Evolutionary conservation across 2,888 invertebrate species (phyloP).

Genomic region (Ashinkailepas kermadecensis): DNA sequence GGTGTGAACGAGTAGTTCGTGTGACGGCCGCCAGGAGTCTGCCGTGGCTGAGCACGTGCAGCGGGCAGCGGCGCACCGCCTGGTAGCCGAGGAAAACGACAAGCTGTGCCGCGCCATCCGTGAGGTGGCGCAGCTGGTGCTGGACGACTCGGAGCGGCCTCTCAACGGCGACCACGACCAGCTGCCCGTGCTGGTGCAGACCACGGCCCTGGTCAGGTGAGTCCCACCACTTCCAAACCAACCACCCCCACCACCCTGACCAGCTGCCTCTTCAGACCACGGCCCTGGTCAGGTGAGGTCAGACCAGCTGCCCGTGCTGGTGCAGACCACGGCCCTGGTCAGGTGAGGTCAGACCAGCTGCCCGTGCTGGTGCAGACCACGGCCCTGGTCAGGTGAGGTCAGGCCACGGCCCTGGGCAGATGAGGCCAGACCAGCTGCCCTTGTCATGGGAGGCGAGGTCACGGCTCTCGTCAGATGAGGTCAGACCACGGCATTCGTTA

Average conservation of each 20-base stretch:
- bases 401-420: too few species aligned
- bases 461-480: too few species aligned
- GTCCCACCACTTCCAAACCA: too few species aligned
- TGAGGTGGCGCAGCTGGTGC: slow-evolving; percentile 85
- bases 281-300: too few species aligned
- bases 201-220: neutral
- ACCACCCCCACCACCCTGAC: too few species aligned
- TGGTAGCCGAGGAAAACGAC: slow-evolving; percentile 68
- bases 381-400: neutral
- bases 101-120: slow-evolving; percentile 74
- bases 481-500: too few species aligned
- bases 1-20: too few species aligned
- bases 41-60: slow-evolving; percentile 63
- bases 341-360: neutral
- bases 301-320: neutral
- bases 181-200: neutral
- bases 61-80: slow-evolving; percentile 39
- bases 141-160: slow-evolving; percentile 67
- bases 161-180: neutral
- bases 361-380: neutral
- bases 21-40: slow-evolving; percentile 53
- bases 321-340: neutral
- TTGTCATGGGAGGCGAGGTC: too few species aligned
- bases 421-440: too few species aligned
- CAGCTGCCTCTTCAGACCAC: too few species aligned